Conservation (phyloP, 1,140 invertebrate species). For the Ruditapes philippinarum region DNA sequence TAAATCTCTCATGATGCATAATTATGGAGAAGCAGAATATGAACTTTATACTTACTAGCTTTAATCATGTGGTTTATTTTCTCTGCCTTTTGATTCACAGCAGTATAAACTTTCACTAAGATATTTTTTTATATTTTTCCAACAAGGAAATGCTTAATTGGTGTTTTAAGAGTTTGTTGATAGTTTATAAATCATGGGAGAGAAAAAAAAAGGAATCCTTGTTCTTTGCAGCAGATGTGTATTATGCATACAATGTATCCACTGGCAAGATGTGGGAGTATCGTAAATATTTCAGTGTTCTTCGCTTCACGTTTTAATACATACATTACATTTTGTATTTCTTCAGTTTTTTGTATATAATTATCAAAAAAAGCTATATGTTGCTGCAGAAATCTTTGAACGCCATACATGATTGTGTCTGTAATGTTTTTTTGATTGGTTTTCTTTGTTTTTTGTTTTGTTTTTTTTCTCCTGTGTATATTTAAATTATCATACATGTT, state of each 20-base stretch:
- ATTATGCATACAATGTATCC: constrained; percentile 64
- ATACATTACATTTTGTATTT: no score
- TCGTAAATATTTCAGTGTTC: constrained; percentile 54
- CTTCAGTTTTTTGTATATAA: background rate
- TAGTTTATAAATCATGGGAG: background rate
- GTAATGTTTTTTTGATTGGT: background rate
- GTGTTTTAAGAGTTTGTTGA: background rate
- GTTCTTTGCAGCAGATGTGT: constrained; percentile 62
- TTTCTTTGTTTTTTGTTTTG: background rate
- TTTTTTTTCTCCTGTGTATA: background rate
- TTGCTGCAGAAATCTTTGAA: background rate
- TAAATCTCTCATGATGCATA: no score
- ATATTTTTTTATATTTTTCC: background rate
- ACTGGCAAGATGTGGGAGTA: constrained; percentile 57
- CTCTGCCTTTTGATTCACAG: no score
- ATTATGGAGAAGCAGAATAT: no score
- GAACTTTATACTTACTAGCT: no score
- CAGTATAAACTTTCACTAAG: no score
- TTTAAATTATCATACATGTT: background rate
- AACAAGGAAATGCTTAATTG: background rate
- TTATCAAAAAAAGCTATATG: background rate
- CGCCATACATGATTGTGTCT: background rate
- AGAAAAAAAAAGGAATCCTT: no score
- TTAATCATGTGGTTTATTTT: no score
- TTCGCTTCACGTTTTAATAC: constrained; percentile 6